These are phyloP conservation scores for Eudemis profundana DNA, from an alignment of 2,888 invertebrate genomes.

Conservation along the genomic window DNA sequence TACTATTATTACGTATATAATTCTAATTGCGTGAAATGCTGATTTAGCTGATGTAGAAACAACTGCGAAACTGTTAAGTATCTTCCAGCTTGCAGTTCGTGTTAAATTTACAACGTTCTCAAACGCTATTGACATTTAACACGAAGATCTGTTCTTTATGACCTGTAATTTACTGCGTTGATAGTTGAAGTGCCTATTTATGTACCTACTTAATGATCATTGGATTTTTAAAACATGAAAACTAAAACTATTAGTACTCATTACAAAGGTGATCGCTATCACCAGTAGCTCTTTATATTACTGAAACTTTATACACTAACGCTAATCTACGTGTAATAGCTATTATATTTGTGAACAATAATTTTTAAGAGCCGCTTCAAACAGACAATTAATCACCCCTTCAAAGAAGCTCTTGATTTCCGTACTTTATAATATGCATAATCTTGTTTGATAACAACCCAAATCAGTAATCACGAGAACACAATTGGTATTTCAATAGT, in stretches of 20 bases:
- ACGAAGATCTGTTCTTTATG: conserved; percentile 13
- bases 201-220: not conserved
- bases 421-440: too few species aligned
- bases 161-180: conserved; percentile 7
- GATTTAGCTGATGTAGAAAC: conserved; percentile 41
- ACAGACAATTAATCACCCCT: not conserved
- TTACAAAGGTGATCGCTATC: too few species aligned
- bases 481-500: not conserved
- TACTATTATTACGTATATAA: conserved; percentile 49
- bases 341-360: not conserved
- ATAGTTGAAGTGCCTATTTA: not conserved
- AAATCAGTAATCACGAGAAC: not conserved
- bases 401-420: too few species aligned
- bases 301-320: too few species aligned
- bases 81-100: conserved; percentile 21
- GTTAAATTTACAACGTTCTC: conserved; percentile 25
- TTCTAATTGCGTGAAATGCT: conserved; percentile 52
- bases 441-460: not conserved
- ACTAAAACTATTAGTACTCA: too few species aligned
- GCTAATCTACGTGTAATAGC: too few species aligned
- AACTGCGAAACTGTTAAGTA: conserved; percentile 22
- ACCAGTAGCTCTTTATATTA: too few species aligned
- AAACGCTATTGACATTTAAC: conserved; percentile 31
- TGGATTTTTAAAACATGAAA: too few species aligned
- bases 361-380: not conserved